Evolutionary conservation across 2,797 vertebrate species (phyloP), one percentile per base, ranked within the genome.

Genomic region (Gallinago solitaria): DNA sequence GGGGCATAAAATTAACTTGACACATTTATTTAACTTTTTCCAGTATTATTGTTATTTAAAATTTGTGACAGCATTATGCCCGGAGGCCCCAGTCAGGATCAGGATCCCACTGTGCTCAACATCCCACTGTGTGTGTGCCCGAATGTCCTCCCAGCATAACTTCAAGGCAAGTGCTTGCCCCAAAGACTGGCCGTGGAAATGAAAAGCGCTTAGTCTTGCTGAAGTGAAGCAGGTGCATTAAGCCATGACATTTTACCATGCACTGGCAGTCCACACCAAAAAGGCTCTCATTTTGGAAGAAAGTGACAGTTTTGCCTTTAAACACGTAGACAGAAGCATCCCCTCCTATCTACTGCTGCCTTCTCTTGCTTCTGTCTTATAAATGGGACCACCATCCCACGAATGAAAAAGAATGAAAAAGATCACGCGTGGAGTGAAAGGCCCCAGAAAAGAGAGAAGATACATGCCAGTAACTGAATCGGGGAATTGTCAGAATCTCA

Each of bases 11-110:
- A 97, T 95, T 92, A 95, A 90, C 87, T 85, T 65, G 67, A 93
- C 65, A 85, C 45, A 91, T 86, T 95, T 95, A 93, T 91, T 95
- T 96, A 94, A 97, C 90, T 95, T 96, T 90, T 83, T 74, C 51
- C 54, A 51, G 10, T 53, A 87, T 63, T 81, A 71, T 51, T 94
- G 61, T 96, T 96, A 95, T 83, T 96, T 97, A 95, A 96, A 83
- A 88, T 76, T 70, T 83, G 60, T 48, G 59, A 90, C 78, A 87
- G 67, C 39, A 54, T 45, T 87, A 30, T 95, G 88, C 79, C 78
- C 74, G 93, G 85, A 88, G 83, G 93, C 80, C 32, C 37, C 68
- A 75, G 53, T 48, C 20, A 75, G 77, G 79, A 90, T 51, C 0
- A 3, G 48, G 77, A 77, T 94, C 78, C 87, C 61, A 71, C 47